These are phyloP conservation scores for Rhyzopertha dominica DNA, from an alignment of 1,140 invertebrate species.

Conservation along the genomic window DNA sequence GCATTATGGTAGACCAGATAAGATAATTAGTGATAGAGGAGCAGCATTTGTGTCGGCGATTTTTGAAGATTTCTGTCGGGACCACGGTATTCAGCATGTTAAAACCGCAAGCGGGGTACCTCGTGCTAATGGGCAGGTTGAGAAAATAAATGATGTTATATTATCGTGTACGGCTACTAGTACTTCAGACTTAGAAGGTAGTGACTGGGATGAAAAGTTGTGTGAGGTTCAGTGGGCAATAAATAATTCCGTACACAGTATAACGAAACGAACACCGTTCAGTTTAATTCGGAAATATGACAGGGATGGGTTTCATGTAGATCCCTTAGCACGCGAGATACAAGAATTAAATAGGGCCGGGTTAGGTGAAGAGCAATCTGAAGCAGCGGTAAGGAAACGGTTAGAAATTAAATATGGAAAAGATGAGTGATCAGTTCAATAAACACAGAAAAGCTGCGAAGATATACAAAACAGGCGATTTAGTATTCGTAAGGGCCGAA, in stretches of 20 bases:
- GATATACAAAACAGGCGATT: too few relatives aligned
- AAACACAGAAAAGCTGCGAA: too few relatives aligned
- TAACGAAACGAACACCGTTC: slow-evolving; percentile 16
- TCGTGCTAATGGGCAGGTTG: slow-evolving; percentile 29
- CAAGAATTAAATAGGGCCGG: slow-evolving; percentile 7
- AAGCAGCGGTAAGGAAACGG: background rate
- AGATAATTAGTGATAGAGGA: slow-evolving; percentile 24
- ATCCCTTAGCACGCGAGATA: slow-evolving; percentile 3
- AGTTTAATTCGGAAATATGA: slow-evolving; percentile 7
- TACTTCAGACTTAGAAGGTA: background rate
- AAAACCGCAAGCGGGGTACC: slow-evolving; percentile 28
- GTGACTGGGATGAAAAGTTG: slow-evolving; percentile 15
- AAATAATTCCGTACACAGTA: slow-evolving; percentile 15
- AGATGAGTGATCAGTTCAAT: slow-evolving; percentile 2
- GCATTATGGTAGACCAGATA: slow-evolving; percentile 17
- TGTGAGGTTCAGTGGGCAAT: slow-evolving; percentile 20
- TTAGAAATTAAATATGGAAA: background rate
- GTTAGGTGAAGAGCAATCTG: too few relatives aligned
- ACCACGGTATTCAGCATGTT: slow-evolving; percentile 21
- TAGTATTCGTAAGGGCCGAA: too few relatives aligned
- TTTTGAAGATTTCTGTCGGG: slow-evolving; percentile 27
- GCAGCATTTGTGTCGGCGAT: slow-evolving; percentile 23
- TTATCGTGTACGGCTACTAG: slow-evolving; percentile 8
- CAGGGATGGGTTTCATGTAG: slow-evolving; percentile 5
- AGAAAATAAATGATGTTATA: slow-evolving; percentile 23